Conservation (phyloP, 2,888 invertebrate genomes). For the Eristalis intricaria region DNA sequence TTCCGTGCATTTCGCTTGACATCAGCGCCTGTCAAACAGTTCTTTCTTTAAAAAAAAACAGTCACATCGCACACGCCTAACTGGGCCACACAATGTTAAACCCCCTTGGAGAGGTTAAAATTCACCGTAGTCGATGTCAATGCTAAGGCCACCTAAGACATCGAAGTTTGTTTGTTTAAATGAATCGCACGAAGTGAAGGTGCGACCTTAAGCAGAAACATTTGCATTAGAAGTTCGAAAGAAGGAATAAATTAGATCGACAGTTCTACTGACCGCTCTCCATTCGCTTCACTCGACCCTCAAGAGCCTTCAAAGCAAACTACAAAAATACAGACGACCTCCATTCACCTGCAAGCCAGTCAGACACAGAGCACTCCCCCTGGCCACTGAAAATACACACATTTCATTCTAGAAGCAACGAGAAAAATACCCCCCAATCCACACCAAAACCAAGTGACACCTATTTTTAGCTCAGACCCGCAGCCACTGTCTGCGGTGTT, state of each 20-base stretch:
- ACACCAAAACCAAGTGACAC: background rate
- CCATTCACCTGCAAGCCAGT: background rate
- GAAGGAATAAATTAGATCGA: background rate
- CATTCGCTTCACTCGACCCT: background rate
- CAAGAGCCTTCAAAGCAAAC: background rate
- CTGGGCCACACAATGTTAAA: too few species aligned
- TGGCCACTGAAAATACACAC: background rate
- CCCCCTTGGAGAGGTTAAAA: too few species aligned
- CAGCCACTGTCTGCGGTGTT: background rate
- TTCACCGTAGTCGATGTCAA: background rate
- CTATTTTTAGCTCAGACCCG: conserved; percentile 2
- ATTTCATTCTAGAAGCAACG: background rate
- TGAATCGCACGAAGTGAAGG: background rate
- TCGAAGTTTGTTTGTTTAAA: background rate
- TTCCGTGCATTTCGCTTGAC: too few species aligned
- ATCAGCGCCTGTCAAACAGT: too few species aligned
- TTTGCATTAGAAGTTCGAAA: background rate
- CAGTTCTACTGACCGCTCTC: background rate
- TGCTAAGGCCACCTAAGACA: background rate
- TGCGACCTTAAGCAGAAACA: background rate
- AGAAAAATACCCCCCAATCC: background rate
- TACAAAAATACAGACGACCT: background rate
- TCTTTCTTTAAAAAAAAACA: too few species aligned
- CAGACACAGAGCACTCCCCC: background rate
- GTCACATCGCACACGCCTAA: too few species aligned